Evolutionary conservation across 1,140 invertebrate species (phyloP), one percentile per base, ranked within the genome.

Genomic region (Pseudomyrmex dendroicus): DNA sequence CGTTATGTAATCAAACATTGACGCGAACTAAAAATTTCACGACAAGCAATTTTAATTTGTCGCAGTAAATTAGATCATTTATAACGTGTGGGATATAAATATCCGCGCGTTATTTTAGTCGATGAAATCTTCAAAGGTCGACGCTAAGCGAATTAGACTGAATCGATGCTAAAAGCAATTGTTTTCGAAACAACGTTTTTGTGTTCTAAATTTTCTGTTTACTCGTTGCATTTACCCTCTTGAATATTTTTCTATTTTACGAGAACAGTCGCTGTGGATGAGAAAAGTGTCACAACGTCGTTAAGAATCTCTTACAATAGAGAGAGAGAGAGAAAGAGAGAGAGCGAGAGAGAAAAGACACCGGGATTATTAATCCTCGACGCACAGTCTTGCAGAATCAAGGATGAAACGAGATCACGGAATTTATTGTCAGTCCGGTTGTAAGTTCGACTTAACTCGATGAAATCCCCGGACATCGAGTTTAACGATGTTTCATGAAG

Each of bases 361-460:
- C 10, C 15, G 8, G 15, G 35, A 76, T 35, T 77, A 77, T 77
- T 54, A 77, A 56, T 77, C 50, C 67, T 56, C n/a, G 64, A 67
- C 9, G 17, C 13, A 17, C 13, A 77, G 10, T 17, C 17, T 52
- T 52, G 0, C 3, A 52, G 17, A 64, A 64, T 1, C 13, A 52
- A 52, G 50, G 17, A 12, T 0, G 52, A 80, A 48, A 50, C 50
- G 54, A 82, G 17, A 59, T 73, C n/a, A 44, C 22, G 44, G 64
- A 56, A 56, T 44, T 67, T 15, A 54, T 15, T 67, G 48, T 56
- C 35, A 67, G 50, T 22, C 15, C 22, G 35, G 13, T 56, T 68
- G 74, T 73, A 35, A 82, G 44, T 82, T 82, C 17, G 20, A 61
- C 15, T 72, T 72, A 73, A 61, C 15, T 74, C 20, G 35, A 63